Base-by-base conservation (phyloP, 2,113 vertebrate genomes). In the Corythoichthys intestinalis region DNA sequence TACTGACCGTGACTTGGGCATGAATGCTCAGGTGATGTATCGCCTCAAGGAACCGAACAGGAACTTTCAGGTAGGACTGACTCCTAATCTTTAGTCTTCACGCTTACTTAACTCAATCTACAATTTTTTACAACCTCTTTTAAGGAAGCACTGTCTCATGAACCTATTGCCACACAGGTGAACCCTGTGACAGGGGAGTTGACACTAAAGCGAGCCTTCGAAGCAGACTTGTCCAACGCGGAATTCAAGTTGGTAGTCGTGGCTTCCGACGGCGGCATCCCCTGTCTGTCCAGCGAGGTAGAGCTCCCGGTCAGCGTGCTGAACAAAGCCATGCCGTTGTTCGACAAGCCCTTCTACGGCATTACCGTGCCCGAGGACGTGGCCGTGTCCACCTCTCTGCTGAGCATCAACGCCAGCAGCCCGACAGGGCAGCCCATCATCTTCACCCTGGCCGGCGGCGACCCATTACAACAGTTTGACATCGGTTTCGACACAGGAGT, bases 291-390 rank as follows among this genome's bases (percentile, higher is more conserved):
- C 76, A 92, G 91, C 0, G 92, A 69, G 0, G 93, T 95, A 70
- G 96, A 97, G 78, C 91, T 99, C 62, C 94, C 94, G 6, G 93
- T 99, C 60, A 98, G 93, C 2, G 94, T 98, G 35, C 94, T 97
- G 65, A 98, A 98, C 84, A 96, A 96, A 90, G 97, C 95, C 1
- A 98, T 98, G 96, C 97, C 97, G 4, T 93, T 98, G 69, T 99
- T 99, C 79, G 95, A 98, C 85, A 97, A 95, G 69, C 92, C 94
- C 3, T 98, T 98, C 90, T 98, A 98, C 34, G 91, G 94, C 3
- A 86, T 95, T 74, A 94, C 94, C 0, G 79, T 98, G 72, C 91
- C 87, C 63, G 97, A 99, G 89, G 94, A 98, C 20, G 78, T 95
- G 14, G 78, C 86, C 54, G 81, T 93, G 70, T 91, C 93, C 77